A percentile compares a stretch with the other conserved stretches of the same genome.
phyloP scores from a whole-genome alignment of 2,797 vertebrate genomes.

The Lacerta bilineata region DNA sequence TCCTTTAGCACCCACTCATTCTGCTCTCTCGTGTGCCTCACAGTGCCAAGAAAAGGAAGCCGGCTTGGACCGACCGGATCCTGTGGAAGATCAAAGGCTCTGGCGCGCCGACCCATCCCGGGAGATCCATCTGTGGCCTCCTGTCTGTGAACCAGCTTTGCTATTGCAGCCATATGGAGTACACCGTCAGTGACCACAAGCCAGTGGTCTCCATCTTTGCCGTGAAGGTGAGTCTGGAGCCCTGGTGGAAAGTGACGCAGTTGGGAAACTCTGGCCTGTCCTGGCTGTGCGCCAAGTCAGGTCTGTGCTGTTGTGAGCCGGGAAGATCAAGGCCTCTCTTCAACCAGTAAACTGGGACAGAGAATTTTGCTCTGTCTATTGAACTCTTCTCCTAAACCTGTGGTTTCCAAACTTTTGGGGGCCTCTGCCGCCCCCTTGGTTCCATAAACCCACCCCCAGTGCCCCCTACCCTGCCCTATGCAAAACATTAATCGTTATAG shows the following conservation, averaged over 20 bases:
- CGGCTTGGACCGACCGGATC: constrained; percentile 98
- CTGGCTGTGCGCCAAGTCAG: not conserved
- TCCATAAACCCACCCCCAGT: too few species aligned
- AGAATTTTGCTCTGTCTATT: too few species aligned
- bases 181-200: constrained; percentile 95
- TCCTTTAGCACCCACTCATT: not conserved
- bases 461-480: too few species aligned
- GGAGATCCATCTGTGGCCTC: constrained; percentile 77
- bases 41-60: constrained; percentile 96
- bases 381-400: too few species aligned
- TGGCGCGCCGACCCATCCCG: constrained; percentile 75
- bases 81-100: constrained; percentile 92
- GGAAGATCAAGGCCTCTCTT: too few species aligned
- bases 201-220: constrained; percentile 95
- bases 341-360: too few species aligned
- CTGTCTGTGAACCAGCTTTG: constrained; percentile 90
- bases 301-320: not conserved
- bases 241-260: too few species aligned
- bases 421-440: too few species aligned
- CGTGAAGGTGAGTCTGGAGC: constrained; percentile 86
- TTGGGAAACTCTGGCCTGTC: not conserved
- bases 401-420: too few species aligned
- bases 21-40: constrained; percentile 45
- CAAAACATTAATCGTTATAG: too few species aligned
- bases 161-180: constrained; percentile 97